Base-by-base conservation (phyloP, 1,140 invertebrate species). In the Oryctes rhinoceros region DNA sequence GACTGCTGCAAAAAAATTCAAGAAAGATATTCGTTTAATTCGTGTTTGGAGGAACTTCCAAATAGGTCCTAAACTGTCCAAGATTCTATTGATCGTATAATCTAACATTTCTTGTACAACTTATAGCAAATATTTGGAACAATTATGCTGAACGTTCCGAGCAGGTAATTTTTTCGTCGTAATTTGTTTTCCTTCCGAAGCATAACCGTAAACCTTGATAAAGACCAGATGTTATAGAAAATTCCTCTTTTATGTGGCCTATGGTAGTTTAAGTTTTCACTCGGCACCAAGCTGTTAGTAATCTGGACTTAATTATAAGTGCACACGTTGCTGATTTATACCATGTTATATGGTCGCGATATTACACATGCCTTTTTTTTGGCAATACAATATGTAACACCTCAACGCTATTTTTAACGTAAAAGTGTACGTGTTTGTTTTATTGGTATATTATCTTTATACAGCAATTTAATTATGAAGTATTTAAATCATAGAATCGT, bases 1-100 rank as follows among this genome's bases (percentile, higher is more conserved):
- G 91, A 77, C 90, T 91, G 82, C 91, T 92, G 87, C 79, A 90
- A 89, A 79, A 84, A 76, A 76, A 15, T 11, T 4, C 11, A 20
- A 4, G 35, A 76, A 76, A 76, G 30, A 15, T 53, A 44, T 53
- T 18, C 11, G 44, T 44, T 20, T n/a, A 76, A 76, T 44, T n/a
- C 6, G 44, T 10, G 35, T 74, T 74, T 2, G 24, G 2, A 30
- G 2, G 0, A 30, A 30, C 24, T 30, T 30, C 24, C 24, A 30
- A 30, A 30, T 30, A 30, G 24, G 24, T 30, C 24, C 24, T 30
- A 30, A 30, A 30, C 24, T 30, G 0, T 30, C 24, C 24, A 30
- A 0, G 24, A 30, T 30, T 30, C 24, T 30, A 30, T 2, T 30
- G 24, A 30, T 30, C 2, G 24, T 0, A 30, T 30, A 30, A 30